phyloP scores from a whole-genome alignment of 2,888 invertebrate genomes.

The Cheilosia soror region DNA sequence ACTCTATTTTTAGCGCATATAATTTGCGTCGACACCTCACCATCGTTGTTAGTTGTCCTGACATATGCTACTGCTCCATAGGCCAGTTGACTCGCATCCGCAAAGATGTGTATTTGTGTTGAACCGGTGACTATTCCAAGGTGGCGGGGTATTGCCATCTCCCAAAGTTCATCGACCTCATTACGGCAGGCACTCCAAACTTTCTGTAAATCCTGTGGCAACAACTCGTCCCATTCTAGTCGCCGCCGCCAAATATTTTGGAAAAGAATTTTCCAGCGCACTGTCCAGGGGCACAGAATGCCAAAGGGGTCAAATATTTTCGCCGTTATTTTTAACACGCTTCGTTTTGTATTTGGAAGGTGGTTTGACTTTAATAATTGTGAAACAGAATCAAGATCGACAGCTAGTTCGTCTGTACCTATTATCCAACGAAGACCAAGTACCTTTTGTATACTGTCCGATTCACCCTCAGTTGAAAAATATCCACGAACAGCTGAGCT shows the following conservation, averaged over 20 bases:
- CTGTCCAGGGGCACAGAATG: conserved; percentile 14
- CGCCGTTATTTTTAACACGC: conserved; percentile 22
- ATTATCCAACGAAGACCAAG: background rate
- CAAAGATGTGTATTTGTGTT: conserved; percentile 35
- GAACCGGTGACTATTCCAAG: background rate
- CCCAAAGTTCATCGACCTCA: background rate
- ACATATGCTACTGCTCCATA: conserved; percentile 22
- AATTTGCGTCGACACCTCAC: background rate
- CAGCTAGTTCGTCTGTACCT: background rate
- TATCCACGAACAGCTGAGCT: background rate
- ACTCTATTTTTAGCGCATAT: conserved; percentile 36
- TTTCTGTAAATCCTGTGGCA: conserved; percentile 5
- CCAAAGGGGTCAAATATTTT: conserved; percentile 30
- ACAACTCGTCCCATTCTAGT: conserved; percentile 32
- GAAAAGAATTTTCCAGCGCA: conserved; percentile 40
- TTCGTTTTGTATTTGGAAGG: background rate
- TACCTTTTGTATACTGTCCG: background rate
- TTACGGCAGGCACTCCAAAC: background rate
- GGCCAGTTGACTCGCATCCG: conserved; percentile 24
- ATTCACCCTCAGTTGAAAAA: background rate
- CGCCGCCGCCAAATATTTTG: conserved; percentile 33
- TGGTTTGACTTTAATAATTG: background rate
- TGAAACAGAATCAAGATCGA: background rate
- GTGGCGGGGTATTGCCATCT: background rate
- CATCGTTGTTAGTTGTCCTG: background rate